A percentile compares a stretch with the other conserved stretches of the same genome.
phyloP scores from a whole-genome alignment of 2,113 vertebrate genomes.

The Taurulus bubalis region DNA sequence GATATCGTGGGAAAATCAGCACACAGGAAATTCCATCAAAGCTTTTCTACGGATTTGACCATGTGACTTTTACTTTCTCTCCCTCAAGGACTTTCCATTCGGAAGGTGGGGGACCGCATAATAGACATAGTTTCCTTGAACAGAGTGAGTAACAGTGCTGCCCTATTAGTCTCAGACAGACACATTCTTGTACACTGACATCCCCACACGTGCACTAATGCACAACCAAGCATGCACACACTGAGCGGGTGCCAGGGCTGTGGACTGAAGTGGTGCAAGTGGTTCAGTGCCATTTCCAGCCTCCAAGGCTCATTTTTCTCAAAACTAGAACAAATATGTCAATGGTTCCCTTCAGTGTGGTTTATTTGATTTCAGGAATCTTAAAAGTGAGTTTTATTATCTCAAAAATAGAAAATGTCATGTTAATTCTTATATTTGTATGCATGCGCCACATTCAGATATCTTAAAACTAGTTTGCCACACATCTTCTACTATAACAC shows the following conservation, averaged over 20 bases:
- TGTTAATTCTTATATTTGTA: background rate
- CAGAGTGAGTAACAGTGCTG: conserved; percentile 56
- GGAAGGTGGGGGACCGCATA: conserved; percentile 12
- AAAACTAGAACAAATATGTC: background rate
- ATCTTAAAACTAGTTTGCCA: background rate
- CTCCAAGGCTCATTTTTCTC: background rate
- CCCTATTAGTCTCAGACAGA: conserved; percentile 48
- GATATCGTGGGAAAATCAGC: conserved; percentile 60
- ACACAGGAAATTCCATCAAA: conserved; percentile 61
- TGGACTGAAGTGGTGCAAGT: background rate
- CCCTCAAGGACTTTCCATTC: conserved; percentile 15
- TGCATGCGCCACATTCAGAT: background rate
- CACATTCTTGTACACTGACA: conserved; percentile 70
- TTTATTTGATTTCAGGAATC: background rate
- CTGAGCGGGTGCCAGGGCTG: background rate
- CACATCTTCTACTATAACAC: background rate
- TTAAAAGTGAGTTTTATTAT: background rate
- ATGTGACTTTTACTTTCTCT: conserved; percentile 35
- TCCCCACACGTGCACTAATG: conserved; percentile 30
- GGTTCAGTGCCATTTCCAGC: conserved; percentile 11
- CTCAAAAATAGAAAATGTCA: background rate
- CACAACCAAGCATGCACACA: background rate
- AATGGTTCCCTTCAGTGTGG: background rate
- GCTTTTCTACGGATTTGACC: conserved; percentile 41
- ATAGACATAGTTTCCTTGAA: conserved; percentile 53